Percentiles rank a stretch among this genome's conserved stretches.
phyloP scores from a whole-genome alignment of 2,797 vertebrate genomes.

The Chanos chanos region DNA sequence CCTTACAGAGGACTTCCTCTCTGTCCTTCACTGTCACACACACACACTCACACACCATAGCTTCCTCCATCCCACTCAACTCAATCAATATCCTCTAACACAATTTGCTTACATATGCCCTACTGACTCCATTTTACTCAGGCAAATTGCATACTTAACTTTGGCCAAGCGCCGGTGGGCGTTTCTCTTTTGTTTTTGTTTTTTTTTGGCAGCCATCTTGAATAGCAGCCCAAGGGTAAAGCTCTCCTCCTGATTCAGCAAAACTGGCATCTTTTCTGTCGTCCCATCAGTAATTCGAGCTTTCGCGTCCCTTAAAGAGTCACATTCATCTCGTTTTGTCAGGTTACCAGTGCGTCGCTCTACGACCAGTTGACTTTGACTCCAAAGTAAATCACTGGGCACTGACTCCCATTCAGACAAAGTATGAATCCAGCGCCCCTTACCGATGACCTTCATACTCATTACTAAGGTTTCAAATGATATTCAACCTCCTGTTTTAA shows the following conservation, averaged over 20 bases:
- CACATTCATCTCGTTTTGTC: not conserved
- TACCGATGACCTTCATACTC: too few species aligned
- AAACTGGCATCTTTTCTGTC: slow-evolving; percentile 7
- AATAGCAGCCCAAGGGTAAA: not conserved
- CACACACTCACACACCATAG: not conserved
- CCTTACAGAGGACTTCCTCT: slow-evolving; percentile 4
- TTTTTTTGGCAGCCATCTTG: slow-evolving; percentile 8
- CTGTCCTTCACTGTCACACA: not conserved
- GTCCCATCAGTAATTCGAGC: slow-evolving; percentile 7
- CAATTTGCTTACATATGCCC: slow-evolving; percentile 26
- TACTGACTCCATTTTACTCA: slow-evolving; percentile 30
- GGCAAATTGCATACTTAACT: slow-evolving; percentile 28
- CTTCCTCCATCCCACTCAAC: not conserved
- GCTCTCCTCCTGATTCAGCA: slow-evolving; percentile 31
- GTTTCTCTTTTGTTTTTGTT: not conserved
- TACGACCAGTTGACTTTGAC: too few species aligned
- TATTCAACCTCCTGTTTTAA: too few species aligned
- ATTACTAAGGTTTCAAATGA: too few species aligned
- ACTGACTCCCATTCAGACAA: too few species aligned
- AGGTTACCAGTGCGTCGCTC: not conserved
- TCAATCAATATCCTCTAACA: slow-evolving; percentile 35
- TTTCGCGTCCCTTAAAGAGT: slow-evolving; percentile 17
- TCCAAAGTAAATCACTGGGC: too few species aligned
- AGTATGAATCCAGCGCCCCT: too few species aligned
- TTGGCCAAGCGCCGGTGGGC: slow-evolving; percentile 3